Base-by-base conservation (phyloP, 2,888 invertebrate genomes). In the Podotricha telesiphe region DNA sequence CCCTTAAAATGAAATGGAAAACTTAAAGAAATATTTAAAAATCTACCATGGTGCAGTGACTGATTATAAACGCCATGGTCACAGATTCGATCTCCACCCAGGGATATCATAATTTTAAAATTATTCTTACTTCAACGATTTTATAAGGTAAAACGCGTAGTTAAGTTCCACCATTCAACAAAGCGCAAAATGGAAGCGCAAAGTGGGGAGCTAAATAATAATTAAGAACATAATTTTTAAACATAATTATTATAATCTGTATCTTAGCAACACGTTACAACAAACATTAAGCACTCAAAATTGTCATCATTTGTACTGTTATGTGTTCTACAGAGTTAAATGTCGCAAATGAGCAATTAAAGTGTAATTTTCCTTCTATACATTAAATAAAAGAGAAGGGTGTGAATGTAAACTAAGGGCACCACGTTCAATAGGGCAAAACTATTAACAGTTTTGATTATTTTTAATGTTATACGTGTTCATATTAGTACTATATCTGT, bases 261-360 rank as follows among this genome's bases (percentile, higher is more conserved):
- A 67, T 61, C 73, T 47, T 73, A 65, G 73, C 73, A 73, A 73
- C 73, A 62, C 48, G 64, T 66, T 64, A 55, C 68, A 73, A 73
- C 73, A 73, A 73, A 73, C 73, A 73, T 63, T 68, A 68, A 65
- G 64, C 70, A 67, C 61, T 68, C 64, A 70, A 70, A 70, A 68
- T 66, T 69, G 68, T 70, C 67, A 73, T 73, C 68, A 73, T 70
- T 73, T 65, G 63, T 63, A 68, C 55, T 71, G 68, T 73, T 71
- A 73, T 68, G 69, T 73, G 70, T 73, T 73, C 66, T 67, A 77
- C 76, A 78, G 77, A 82, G 82, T 82, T 80, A 81, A 82, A 81
- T 81, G 80, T 80, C 78, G 78, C 80, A 82, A 82, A 82, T 81
- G 80, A 80, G 76, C 82, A 79, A 82, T 82, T 81, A 82, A 80